Percentiles rank a stretch among this genome's conserved stretches.
Conservation (phyloP, 2,888 invertebrate species). For the Urechis unicinctus region DNA sequence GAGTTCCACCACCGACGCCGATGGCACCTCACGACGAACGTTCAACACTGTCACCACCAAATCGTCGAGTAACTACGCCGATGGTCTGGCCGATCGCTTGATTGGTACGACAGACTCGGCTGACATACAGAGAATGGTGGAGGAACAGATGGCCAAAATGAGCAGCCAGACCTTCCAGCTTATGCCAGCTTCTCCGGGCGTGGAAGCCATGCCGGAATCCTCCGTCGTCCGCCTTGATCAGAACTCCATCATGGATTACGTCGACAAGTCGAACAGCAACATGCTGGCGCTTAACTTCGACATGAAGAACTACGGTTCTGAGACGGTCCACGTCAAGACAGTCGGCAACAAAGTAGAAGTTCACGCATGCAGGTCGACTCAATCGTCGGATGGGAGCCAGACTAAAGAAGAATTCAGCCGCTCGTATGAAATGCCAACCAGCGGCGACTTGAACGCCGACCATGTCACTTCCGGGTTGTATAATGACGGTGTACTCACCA, state of each 20-base stretch:
- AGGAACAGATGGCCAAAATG: conserved; percentile 2
- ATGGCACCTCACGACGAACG: not conserved
- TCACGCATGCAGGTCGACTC: conserved; percentile 14
- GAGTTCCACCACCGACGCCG: not conserved
- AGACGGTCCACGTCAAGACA: conserved; percentile 16
- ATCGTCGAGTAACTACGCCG: not conserved
- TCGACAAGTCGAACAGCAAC: conserved; percentile 9
- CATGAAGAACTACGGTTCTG: conserved; percentile 15
- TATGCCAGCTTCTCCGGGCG: not conserved
- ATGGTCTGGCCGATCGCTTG: no score
- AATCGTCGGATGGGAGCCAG: conserved; percentile 14
- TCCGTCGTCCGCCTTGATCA: conserved; percentile 8
- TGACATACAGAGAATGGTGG: not conserved
- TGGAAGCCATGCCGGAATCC: not conserved
- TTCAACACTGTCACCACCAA: not conserved
- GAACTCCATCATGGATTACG: conserved; percentile 7
- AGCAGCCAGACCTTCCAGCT: conserved; percentile 3
- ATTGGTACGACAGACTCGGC: no score
- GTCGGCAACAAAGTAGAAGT: conserved; percentile 22
- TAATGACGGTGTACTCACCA: conserved; percentile 22
- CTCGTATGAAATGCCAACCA: conserved; percentile 19
- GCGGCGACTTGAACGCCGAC: conserved; percentile 10
- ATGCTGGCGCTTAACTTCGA: conserved; percentile 18
- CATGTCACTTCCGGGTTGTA: conserved; percentile 18
- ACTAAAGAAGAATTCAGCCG: conserved; percentile 17